A percentile compares a stretch with the other conserved stretches of the same genome.
Evolutionary conservation across 2,797 vertebrate genomes (phyloP).

Genomic region (Pelodytes ibericus): DNA sequence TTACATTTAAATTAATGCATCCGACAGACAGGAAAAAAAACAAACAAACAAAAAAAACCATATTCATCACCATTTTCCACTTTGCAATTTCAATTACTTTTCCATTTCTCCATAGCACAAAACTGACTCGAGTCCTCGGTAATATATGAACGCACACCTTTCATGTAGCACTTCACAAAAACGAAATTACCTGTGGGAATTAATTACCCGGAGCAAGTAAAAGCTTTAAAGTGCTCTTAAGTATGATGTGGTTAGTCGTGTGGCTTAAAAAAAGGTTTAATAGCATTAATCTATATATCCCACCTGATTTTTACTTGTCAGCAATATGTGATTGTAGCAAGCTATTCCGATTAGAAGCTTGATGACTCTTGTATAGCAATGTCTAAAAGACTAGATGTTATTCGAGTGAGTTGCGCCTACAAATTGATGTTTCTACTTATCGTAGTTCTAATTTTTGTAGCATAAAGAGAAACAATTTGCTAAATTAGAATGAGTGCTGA

Average conservation of each 20-base stretch:
- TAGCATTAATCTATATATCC: not conserved
- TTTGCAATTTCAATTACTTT: constrained; percentile 56
- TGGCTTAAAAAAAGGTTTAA: constrained; percentile 10
- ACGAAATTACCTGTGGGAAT: constrained; percentile 17
- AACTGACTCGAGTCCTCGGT: constrained; percentile 34
- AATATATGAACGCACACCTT: constrained; percentile 25
- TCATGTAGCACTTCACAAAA: not conserved
- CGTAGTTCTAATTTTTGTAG: too few species aligned
- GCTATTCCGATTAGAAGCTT: not conserved
- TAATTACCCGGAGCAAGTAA: constrained; percentile 10
- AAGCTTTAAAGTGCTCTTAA: not conserved
- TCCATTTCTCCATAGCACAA: constrained; percentile 60
- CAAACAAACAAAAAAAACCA: constrained; percentile 48
- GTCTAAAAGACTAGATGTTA: too few species aligned
- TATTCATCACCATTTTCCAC: constrained; percentile 50
- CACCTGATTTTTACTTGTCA: not conserved
- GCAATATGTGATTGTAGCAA: not conserved
- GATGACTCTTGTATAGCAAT: not conserved
- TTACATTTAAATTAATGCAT: constrained; percentile 60
- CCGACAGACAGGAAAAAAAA: constrained; percentile 29
- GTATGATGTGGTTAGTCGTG: not conserved
- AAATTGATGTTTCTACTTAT: too few species aligned
- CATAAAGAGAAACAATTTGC: too few species aligned
- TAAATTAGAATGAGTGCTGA: too few species aligned
- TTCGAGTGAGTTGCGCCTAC: too few species aligned